These are phyloP conservation scores for Calephelis virginiensis DNA, from an alignment of 1,140 invertebrate genomes.

Conservation along the genomic window DNA sequence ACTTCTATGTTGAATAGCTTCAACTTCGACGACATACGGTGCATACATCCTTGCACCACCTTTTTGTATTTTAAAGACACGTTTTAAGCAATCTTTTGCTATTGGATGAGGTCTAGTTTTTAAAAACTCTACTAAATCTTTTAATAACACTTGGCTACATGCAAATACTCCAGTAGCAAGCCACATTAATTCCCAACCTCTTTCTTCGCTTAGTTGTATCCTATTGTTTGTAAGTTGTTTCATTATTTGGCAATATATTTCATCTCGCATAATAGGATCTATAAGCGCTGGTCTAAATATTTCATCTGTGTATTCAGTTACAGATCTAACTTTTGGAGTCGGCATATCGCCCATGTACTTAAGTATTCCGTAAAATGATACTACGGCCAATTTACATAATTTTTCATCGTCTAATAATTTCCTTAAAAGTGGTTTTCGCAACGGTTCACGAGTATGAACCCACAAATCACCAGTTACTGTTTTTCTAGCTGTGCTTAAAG, in stretches of 20 bases:
- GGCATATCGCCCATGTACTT: conserved; percentile 98
- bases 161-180: conserved; percentile 91
- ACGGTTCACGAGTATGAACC: conserved; percentile 90
- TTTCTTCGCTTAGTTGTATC: conserved; percentile 89
- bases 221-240: conserved; percentile 95
- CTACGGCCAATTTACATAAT: conserved; percentile 85
- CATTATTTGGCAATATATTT: conserved; percentile 96
- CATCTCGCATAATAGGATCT: conserved; percentile 90
- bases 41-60: conserved; percentile 91
- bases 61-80: conserved; percentile 89
- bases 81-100: conserved; percentile 88
- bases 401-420: conserved; percentile 88
- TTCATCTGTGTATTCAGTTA: conserved; percentile 90
- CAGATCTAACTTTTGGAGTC: conserved; percentile 83
- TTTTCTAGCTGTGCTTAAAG: conserved; percentile 82
- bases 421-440: conserved; percentile 92
- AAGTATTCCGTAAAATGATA: conserved; percentile 89
- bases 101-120: conserved; percentile 87
- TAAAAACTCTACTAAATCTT: conserved; percentile 86
- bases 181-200: conserved; percentile 97
- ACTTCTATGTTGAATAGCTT: conserved; percentile 95
- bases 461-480: conserved; percentile 84
- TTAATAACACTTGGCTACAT: conserved; percentile 81
- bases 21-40: conserved; percentile 95
- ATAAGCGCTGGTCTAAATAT: conserved; percentile 91